These are phyloP conservation scores for Adelosebastes latens DNA, from an alignment of 2,797 vertebrate species.

Conservation along the genomic window DNA sequence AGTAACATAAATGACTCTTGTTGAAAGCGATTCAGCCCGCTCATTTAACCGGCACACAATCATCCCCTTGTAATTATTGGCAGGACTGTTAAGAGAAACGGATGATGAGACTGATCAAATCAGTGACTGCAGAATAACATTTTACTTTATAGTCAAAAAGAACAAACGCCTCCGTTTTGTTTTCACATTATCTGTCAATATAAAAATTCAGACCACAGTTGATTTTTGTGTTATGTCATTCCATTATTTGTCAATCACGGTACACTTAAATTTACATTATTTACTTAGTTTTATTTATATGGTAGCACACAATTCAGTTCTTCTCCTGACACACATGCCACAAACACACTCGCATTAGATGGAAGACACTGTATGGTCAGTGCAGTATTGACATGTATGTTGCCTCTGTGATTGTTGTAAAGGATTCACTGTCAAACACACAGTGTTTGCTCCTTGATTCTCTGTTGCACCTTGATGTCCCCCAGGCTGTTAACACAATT, in stretches of 20 bases:
- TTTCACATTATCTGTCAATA: background rate
- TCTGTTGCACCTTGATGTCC: background rate
- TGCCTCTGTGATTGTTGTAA: constrained; percentile 19
- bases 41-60: constrained; percentile 18
- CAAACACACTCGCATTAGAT: background rate
- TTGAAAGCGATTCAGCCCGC: constrained; percentile 35
- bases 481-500: background rate
- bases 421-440: constrained; percentile 6
- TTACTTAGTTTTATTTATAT: background rate
- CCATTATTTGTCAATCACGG: background rate
- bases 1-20: constrained; percentile 28
- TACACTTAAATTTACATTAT: background rate
- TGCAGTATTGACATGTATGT: constrained; percentile 18
- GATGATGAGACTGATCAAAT: constrained; percentile 25
- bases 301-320: background rate
- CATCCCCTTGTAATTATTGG: constrained; percentile 32
- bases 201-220: background rate
- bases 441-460: constrained; percentile 8
- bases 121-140: constrained; percentile 1
- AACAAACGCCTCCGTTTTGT: background rate
- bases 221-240: background rate
- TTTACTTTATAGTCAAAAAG: background rate
- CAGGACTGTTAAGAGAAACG: constrained; percentile 3
- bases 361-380: background rate
- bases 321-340: background rate